Percentiles rank a stretch among this genome's conserved stretches.
Conservation (phyloP, 2,113 vertebrate genomes). For the Reinhardtius hippoglossoides region DNA sequence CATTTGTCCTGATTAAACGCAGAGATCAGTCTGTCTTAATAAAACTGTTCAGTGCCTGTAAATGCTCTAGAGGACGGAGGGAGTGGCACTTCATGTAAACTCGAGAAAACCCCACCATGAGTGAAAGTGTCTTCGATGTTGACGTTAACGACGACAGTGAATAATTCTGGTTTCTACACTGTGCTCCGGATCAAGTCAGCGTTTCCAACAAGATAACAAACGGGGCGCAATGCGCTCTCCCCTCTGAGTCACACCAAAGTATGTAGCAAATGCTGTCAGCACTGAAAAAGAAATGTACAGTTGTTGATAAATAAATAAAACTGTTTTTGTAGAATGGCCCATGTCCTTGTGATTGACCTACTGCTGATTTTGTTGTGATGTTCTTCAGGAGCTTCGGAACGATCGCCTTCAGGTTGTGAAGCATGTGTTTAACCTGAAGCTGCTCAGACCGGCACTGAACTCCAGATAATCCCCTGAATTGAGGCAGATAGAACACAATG, state of each 20-base stretch:
- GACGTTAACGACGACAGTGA: conserved; percentile 36
- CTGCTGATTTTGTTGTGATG: neutral
- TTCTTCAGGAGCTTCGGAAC: no score
- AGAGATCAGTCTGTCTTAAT: conserved; percentile 16
- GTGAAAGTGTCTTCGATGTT: conserved; percentile 12
- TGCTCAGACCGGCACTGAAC: no score
- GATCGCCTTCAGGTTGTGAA: no score
- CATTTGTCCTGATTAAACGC: conserved; percentile 16
- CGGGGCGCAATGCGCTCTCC: conserved; percentile 43
- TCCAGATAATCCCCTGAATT: no score
- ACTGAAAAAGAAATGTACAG: conserved; percentile 83
- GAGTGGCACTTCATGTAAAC: conserved; percentile 13
- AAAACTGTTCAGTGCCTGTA: conserved; percentile 44
- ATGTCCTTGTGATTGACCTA: conserved; percentile 39
- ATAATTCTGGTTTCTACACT: conserved; percentile 55
- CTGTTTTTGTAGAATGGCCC: conserved; percentile 77
- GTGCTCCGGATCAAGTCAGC: conserved; percentile 57
- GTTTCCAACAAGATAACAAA: conserved; percentile 56
- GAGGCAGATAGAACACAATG: no score
- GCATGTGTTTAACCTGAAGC: neutral
- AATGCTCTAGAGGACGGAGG: conserved; percentile 14
- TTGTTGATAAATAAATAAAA: conserved; percentile 85
- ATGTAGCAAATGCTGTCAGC: conserved; percentile 87
- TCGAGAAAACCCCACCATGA: conserved; percentile 30
- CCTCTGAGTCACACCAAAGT: conserved; percentile 86